Evolutionary conservation across 2,113 vertebrate genomes (phyloP), one percentile per base, ranked within the genome.

Genomic region (Donacobius atricapilla): DNA sequence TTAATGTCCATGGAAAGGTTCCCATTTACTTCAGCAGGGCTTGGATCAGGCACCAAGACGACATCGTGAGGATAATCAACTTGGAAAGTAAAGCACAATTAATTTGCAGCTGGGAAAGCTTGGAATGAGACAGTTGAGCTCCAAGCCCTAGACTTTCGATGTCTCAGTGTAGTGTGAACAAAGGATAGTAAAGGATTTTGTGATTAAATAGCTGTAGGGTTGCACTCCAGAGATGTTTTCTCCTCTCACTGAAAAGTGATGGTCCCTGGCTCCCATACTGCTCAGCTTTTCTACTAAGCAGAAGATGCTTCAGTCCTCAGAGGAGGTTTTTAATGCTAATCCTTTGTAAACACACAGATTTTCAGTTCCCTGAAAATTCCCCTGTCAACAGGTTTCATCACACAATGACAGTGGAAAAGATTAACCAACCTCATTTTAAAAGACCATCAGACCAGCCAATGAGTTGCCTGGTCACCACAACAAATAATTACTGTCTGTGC

Each of bases 1-100:
- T 80, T 92, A 77, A 88, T 88, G 94, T 69, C 93, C 86, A 31
- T 88, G 86, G 86, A 95, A 97, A 70, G 71, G 70, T 70, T 95
- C 65, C 60, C 56, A 76, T 79, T 91, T 84, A 76, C 58, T 85
- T 95, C 70, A 48, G 37, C 4, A 23, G 79, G 83, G n/a, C 53
- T 93, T 84, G 81, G 77, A 95, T 91, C 72, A 89, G 51, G 56
- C 73, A 84, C 53, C 53, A 40, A 81, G 91, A 73, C 1, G 0
- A 92, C n/a, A 68, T 54, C 0, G 0, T 44, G 57, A 87, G 48
- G 27, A 64, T 72, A 92, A 91, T 85, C 81, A 87, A 39, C 57
- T 50, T 64, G 57, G 61, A 91, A 87, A 91, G 77, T 35, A 87
- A 94, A 96, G 73, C 70, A 89, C 69, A 93, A 71, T 53, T 89